phyloP scores from a whole-genome alignment of 2,113 vertebrate species.

The Cricetomys ansorgei region DNA sequence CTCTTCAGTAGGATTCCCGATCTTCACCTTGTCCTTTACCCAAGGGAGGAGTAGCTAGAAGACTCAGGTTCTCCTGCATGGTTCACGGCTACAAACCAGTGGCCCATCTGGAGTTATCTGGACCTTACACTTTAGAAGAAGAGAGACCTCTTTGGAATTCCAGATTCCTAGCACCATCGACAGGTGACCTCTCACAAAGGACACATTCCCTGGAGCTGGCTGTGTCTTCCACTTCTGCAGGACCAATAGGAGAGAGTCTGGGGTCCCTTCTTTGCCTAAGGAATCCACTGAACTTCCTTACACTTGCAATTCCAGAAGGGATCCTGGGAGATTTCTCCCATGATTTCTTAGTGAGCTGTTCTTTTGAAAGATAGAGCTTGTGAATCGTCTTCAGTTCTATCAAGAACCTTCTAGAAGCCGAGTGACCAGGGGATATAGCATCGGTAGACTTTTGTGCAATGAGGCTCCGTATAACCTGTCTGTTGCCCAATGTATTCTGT shows the following conservation, averaged over 20 bases:
- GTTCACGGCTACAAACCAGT: neutral
- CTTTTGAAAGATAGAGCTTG: slow-evolving; percentile 15
- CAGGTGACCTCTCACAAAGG: neutral
- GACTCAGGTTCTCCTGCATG: neutral
- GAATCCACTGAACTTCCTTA: slow-evolving; percentile 15
- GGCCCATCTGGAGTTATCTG: neutral
- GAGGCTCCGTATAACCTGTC: slow-evolving; percentile 8
- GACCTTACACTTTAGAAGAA: neutral
- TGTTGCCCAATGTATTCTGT: slow-evolving; percentile 39
- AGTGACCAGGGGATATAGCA: slow-evolving; percentile 37
- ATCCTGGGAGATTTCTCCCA: neutral
- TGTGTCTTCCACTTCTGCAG: slow-evolving; percentile 49
- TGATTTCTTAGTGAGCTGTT: slow-evolving; percentile 2
- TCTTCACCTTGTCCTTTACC: slow-evolving; percentile 18
- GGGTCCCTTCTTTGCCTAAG: slow-evolving; percentile 19
- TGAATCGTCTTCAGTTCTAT: slow-evolving; percentile 36
- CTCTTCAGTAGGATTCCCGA: slow-evolving; percentile 15
- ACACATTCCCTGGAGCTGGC: neutral
- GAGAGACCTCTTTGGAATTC: slow-evolving; percentile 3
- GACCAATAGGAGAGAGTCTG: slow-evolving; percentile 20
- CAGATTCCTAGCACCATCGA: neutral
- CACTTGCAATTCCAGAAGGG: neutral
- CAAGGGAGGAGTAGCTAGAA: slow-evolving; percentile 28
- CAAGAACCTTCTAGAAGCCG: slow-evolving; percentile 44
- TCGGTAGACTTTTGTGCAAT: slow-evolving; percentile 21